These are phyloP conservation scores for Myotis vivesi DNA, from an alignment of 2,797 vertebrate species.

Conservation along the genomic window DNA sequence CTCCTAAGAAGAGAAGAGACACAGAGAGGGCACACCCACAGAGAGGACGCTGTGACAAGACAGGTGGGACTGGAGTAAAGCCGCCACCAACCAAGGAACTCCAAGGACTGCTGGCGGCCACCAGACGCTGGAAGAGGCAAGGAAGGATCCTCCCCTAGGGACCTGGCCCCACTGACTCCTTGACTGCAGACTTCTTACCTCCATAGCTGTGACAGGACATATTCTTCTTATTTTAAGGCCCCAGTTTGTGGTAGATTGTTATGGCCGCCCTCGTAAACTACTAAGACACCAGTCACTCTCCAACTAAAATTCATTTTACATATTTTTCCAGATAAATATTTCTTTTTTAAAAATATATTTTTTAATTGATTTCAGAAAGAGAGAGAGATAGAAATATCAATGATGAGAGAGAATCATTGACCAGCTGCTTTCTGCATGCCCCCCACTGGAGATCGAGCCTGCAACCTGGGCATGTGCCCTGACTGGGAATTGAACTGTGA, in stretches of 20 bases:
- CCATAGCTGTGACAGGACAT: not conserved
- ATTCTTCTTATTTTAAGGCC: not conserved
- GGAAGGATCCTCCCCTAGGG: not conserved
- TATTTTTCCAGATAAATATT: conserved; percentile 7
- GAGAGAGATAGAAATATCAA: too few species aligned
- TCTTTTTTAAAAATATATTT: not conserved
- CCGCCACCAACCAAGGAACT: not conserved
- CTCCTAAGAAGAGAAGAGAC: not conserved
- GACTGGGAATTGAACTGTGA: too few species aligned
- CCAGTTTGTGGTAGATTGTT: not conserved
- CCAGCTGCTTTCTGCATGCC: too few species aligned
- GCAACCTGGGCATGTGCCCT: too few species aligned
- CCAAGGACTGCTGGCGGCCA: not conserved
- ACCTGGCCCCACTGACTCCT: too few species aligned
- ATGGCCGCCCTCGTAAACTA: not conserved
- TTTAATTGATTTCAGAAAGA: too few species aligned
- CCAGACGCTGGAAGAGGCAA: not conserved
- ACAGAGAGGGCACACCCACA: not conserved
- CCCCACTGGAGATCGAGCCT: too few species aligned
- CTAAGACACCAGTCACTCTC: not conserved
- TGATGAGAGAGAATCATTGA: too few species aligned
- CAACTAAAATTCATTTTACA: conserved; percentile 4
- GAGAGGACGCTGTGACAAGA: not conserved
- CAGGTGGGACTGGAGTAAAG: not conserved
- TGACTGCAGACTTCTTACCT: not conserved